Evolutionary conservation across 1,140 invertebrate species (phyloP).

Genomic region (Brachionus calyciflorus): DNA sequence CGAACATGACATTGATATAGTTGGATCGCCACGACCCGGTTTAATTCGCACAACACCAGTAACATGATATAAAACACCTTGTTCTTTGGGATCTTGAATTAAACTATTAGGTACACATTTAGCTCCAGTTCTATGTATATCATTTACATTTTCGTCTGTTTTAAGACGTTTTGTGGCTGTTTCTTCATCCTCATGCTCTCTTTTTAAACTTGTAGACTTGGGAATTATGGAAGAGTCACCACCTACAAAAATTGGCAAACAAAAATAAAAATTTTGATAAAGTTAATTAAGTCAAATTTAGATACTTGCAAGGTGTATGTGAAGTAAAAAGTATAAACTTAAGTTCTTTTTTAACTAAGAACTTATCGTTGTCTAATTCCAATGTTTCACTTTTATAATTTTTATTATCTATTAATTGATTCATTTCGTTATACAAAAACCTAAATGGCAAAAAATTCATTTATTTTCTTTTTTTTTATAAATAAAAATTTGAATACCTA

Average conservation of each 20-base stretch:
- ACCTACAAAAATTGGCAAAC: constrained; percentile 53
- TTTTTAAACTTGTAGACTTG: constrained; percentile 54
- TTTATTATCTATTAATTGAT: neutral
- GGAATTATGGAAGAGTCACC: constrained; percentile 88
- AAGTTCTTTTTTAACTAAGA: constrained; percentile 64
- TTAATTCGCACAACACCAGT: constrained; percentile 64
- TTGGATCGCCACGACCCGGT: constrained; percentile 83
- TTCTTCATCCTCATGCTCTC: neutral
- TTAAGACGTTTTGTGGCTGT: neutral
- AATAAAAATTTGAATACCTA: too few species aligned
- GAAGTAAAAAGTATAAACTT: constrained; percentile 81
- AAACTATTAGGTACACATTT: constrained; percentile 69
- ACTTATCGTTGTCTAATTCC: constrained; percentile 48
- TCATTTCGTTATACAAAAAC: constrained; percentile 54
- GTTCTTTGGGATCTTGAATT: constrained; percentile 53
- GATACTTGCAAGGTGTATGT: constrained; percentile 72
- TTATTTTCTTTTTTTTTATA: too few species aligned
- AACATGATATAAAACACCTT: constrained; percentile 63
- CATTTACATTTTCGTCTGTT: constrained; percentile 51
- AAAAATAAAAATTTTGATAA: constrained; percentile 16
- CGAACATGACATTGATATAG: constrained; percentile 83
- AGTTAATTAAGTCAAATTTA: neutral
- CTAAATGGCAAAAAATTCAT: too few species aligned
- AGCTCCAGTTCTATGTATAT: constrained; percentile 80
- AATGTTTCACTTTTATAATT: constrained; percentile 38